Evolutionary conservation across 1,140 invertebrate species (phyloP), one percentile per base, ranked within the genome.

Genomic region (Zophobas atratus): DNA sequence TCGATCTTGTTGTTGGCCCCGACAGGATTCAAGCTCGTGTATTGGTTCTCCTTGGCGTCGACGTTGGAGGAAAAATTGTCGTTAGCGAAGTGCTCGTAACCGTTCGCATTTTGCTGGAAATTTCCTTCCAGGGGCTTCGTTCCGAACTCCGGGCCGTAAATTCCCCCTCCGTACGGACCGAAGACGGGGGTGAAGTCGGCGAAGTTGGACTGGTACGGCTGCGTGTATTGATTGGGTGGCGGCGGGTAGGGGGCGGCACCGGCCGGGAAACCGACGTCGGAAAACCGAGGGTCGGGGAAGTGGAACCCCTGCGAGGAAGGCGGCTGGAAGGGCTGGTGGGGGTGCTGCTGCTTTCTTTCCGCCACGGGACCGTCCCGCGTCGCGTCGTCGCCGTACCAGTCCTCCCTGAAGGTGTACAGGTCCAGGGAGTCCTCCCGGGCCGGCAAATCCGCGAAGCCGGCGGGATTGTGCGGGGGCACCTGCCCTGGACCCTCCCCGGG

Each of bases 1-100:
- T 94, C 92, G 77, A 93, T 88, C 87, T 93, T 93, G 85, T 88
- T 91, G 87, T 86, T 92, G 88, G 87, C 82, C 83, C 88, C 88
- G 79, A 90, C 85, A 74, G 88, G 86, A 86, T 89, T 88, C 80
- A 91, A 84, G 83, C 87, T 90, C 34, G 89, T 90, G 79, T 91
- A 91, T 82, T 90, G 88, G 79, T 86, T 84, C 71, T 84, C 85
- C 84, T 90, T 89, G 51, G 76, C 75, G 5, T 85, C 77, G 56
- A 71, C 60, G 73, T 39, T 77, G 35, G 55, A 36, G 46, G 79
- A 83, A 55, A 76, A 77, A n/a, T 85, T 77, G 51, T 76, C 70
- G 75, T 35, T 77, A 57, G 56, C 51, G 33, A 81, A 83, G 51
- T 80, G 76, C 35, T 87, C 86, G 78, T 88, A 89, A 70, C 86